Conservation (phyloP, 2,888 invertebrate genomes). For the Gibbula magus region DNA sequence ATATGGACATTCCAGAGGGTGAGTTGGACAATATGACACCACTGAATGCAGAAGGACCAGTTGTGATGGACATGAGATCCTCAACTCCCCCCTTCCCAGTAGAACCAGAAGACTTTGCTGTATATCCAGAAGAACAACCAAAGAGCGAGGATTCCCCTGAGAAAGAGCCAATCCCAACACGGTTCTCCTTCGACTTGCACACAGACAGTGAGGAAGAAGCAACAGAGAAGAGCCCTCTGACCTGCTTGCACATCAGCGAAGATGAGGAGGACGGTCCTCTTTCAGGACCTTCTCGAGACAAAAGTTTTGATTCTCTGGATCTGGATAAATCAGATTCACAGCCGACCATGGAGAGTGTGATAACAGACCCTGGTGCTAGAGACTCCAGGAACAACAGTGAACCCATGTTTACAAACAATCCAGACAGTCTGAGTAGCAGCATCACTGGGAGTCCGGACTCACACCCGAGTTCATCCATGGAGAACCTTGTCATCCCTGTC, state of each 20-base stretch:
- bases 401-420: background rate
- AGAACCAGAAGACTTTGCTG: conserved; percentile 26
- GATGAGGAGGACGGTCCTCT: conserved; percentile 29
- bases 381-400: background rate
- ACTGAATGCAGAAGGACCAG: conserved; percentile 4
- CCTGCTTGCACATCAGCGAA: conserved; percentile 49
- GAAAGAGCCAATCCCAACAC: background rate
- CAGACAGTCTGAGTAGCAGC: conserved; percentile 15
- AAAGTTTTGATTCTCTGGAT: conserved; percentile 1
- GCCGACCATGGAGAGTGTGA: conserved; percentile 12
- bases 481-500: conserved; percentile 4
- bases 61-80: background rate
- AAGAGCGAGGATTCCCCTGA: background rate
- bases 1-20: background rate
- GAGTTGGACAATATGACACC: conserved; percentile 9
- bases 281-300: background rate
- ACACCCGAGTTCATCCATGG: background rate
- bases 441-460: conserved; percentile 13
- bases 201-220: conserved; percentile 46
- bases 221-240: conserved; percentile 41
- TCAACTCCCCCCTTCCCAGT: conserved; percentile 23
- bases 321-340: conserved; percentile 16
- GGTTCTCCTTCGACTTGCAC: conserved; percentile 36
- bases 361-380: background rate
- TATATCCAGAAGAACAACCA: background rate